Evolutionary conservation across 2,797 vertebrate genomes (phyloP), one percentile per base, ranked within the genome.

Genomic region (Protosalanx chinensis): DNA sequence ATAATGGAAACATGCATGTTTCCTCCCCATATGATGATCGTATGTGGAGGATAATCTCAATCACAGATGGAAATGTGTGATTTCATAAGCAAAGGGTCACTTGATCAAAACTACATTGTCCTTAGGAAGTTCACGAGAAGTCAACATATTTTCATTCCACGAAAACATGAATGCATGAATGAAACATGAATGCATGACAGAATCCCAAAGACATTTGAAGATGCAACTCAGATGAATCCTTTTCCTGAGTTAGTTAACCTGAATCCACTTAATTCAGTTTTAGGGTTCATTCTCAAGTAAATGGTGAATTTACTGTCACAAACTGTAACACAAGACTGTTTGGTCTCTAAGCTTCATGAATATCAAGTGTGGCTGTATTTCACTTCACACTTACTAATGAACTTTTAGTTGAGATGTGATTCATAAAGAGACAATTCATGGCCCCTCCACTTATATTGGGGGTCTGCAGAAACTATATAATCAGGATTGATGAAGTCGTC

Each of bases 401-500:
- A 90, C 67, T 87, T 88, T 88, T 80, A 88, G 82, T 83, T 81
- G 80, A 74, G 79, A 78, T 76, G 85, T 82, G 86, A 80, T 89
- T 86, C 85, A 90, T 91, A 89, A 90, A 82, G 72, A 84, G 70
- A 79, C 69, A 82, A 86, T 89, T 89, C 87, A 91, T 83, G 80
- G 78, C 82, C 84, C 70, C 72, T 76, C 72, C 73, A 81, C 88
- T 85, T 59, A 33, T 83, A 72, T 80, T 77, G 71, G 29, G 78
- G 73, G 73, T 79, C 80, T 18, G 66, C 67, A 1, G 51, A 5
- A 69, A 68, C 76, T 72, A 67, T 1, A 77, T 82, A 83, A 85
- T 41, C 15, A 78, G 84, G 86, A 87, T 85, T 88, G 88, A 92
- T 91, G 88, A 89, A 87, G 86, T 86, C 88, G 81, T 91, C 86